Conservation (phyloP, 2,797 vertebrate species). For the Bryconaethiops microstoma region DNA sequence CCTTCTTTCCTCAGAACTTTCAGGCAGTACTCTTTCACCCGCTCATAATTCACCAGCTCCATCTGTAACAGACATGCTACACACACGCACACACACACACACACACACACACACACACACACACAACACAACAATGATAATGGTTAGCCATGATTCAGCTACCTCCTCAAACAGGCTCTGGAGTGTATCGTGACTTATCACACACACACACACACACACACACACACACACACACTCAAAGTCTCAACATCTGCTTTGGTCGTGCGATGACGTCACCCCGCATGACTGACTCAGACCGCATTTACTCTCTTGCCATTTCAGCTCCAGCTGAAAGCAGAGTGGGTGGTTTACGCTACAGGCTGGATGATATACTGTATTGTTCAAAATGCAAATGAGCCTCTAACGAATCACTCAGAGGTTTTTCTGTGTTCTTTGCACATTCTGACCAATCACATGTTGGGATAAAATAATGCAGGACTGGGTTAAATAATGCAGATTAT, state of each 20-base stretch:
- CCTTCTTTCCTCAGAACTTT: conserved; percentile 97
- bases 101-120: neutral
- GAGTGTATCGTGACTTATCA: neutral
- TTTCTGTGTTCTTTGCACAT: neutral
- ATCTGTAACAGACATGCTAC: conserved; percentile 96
- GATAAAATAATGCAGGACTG: too few species aligned
- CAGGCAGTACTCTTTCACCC: conserved; percentile 98
- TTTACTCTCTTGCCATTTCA: neutral
- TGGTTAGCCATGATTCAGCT: neutral
- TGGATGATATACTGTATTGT: neutral
- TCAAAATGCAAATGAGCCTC: neutral
- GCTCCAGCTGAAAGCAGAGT: too few species aligned
- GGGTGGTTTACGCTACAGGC: neutral
- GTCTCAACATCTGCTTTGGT: neutral
- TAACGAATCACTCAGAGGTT: neutral
- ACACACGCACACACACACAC: conserved; percentile 25
- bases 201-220: neutral
- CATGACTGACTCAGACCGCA: neutral
- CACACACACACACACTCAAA: neutral
- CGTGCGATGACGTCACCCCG: neutral
- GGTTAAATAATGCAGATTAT: too few species aligned
- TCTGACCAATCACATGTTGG: too few species aligned
- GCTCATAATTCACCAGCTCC: conserved; percentile 97
- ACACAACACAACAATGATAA: too few species aligned
- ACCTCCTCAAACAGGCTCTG: neutral